Base-by-base conservation (phyloP, 2,113 vertebrate genomes). In the Gnathonemus echidnorhynchus region DNA sequence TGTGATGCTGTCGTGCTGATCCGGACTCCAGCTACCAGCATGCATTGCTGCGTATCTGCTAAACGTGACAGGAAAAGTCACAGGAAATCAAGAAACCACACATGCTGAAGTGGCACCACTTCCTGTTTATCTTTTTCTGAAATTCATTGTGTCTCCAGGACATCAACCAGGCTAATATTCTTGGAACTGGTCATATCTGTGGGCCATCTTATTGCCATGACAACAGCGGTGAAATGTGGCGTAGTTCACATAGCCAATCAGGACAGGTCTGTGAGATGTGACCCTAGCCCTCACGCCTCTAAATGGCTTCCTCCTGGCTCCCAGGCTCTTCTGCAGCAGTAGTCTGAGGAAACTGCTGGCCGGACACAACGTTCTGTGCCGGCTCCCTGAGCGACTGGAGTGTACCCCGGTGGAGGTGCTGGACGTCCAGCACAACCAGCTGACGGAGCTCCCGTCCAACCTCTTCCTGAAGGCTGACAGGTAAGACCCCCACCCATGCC, bases 351-450 rank as follows among this genome's bases (percentile, higher is more conserved):
- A 99, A 93, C 93, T 99, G 31, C 95, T 98, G 91, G 96, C 95
- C 0, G 98, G 98, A 92, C 96, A 99, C 90, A 99, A 99, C 94
- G 93, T 94, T 93, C 94, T 99, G 92, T 94, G 94, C 89, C 96
- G 96, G 91, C 96, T 99, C 21, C 98, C 98, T 0, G 98, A 99
- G 87, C 95, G 97, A 49, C 95, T 98, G 0, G 98, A 99, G 90
- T 95, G 95, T 90, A 98, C 93, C 0, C 96, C 97, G 0, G 96
- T 99, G 93, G 98, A 99, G 92, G 97, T 99, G 91, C 92, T 99
- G 84, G 98, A 99, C 0, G 93, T 99, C 42, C 98, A 99, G 49
- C 98, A 99, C 95, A 99, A 99, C 95, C 97, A 97, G 93, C 96
- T 99, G 7, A 89, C 93, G 31, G 98, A 99, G 94, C 97, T 99